Evolutionary conservation across 1,140 invertebrate species (phyloP).

Genomic region (Habropoda laboriosa): DNA sequence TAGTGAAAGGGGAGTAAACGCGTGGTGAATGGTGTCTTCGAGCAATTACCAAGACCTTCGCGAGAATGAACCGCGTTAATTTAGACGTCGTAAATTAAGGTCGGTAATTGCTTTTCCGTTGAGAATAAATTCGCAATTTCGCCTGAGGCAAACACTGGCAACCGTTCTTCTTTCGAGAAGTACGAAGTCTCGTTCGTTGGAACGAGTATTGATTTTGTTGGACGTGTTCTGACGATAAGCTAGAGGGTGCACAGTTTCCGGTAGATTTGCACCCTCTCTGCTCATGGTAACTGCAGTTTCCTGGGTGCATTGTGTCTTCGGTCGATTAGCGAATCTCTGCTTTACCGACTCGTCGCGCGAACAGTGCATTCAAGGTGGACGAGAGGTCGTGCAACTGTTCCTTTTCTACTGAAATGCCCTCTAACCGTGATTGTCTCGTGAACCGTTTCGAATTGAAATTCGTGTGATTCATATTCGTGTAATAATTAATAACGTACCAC

Average conservation of each 20-base stretch:
- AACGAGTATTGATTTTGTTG: background rate
- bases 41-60: background rate
- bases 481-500: no score
- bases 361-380: background rate
- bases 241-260: no score
- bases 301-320: background rate
- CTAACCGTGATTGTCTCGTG: no score
- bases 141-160: background rate
- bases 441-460: background rate
- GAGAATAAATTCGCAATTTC: background rate
- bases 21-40: background rate
- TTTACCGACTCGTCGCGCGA: conserved; percentile 42
- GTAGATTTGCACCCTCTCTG: background rate
- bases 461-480: no score
- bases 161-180: background rate
- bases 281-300: conserved; percentile 49
- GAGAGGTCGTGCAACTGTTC: conserved; percentile 49
- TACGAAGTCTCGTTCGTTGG: background rate
- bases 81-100: background rate
- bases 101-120: background rate
- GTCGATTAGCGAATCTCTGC: conserved; percentile 28
- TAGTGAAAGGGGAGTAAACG: background rate
- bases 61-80: background rate
- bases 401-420: background rate
- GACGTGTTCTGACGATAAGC: background rate